phyloP scores from a whole-genome alignment of 2,888 invertebrate species.

The Tiphia femorata region DNA sequence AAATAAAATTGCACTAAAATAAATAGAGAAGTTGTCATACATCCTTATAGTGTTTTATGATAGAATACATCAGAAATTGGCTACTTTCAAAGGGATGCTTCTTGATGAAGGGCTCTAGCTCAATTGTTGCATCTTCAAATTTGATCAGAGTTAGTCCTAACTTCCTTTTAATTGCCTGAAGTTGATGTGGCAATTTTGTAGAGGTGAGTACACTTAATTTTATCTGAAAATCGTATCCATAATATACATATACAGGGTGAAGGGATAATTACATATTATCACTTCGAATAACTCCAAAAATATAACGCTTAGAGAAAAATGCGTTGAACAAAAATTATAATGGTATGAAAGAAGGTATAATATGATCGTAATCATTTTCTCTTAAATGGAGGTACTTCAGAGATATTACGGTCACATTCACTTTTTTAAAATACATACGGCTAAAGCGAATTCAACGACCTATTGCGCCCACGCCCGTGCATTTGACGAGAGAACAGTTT shows the following conservation, averaged over 20 bases:
- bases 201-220: constrained; percentile 92
- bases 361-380: too few species aligned
- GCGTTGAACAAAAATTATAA: too few species aligned
- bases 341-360: too few species aligned
- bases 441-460: too few species aligned
- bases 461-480: too few species aligned
- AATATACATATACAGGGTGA: background rate
- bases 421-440: too few species aligned
- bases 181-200: constrained; percentile 81
- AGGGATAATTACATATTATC: too few species aligned
- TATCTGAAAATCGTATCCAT: constrained; percentile 74
- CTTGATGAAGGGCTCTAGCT: constrained; percentile 88
- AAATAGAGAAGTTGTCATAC: constrained; percentile 68
- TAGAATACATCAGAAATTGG: constrained; percentile 83
- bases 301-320: background rate
- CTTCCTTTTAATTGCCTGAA: constrained; percentile 85
- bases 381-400: too few species aligned
- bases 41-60: constrained; percentile 88
- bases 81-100: constrained; percentile 93
- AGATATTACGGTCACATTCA: too few species aligned
- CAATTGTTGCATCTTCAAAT: constrained; percentile 96
- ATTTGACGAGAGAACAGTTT: too few species aligned
- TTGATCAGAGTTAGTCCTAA: constrained; percentile 91
- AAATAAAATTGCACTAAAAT: too few species aligned
- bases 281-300: background rate